A percentile compares a stretch with the other conserved stretches of the same genome.
Evolutionary conservation across 2,797 vertebrate species (phyloP).

Genomic region (Enteromius paludinosus): DNA sequence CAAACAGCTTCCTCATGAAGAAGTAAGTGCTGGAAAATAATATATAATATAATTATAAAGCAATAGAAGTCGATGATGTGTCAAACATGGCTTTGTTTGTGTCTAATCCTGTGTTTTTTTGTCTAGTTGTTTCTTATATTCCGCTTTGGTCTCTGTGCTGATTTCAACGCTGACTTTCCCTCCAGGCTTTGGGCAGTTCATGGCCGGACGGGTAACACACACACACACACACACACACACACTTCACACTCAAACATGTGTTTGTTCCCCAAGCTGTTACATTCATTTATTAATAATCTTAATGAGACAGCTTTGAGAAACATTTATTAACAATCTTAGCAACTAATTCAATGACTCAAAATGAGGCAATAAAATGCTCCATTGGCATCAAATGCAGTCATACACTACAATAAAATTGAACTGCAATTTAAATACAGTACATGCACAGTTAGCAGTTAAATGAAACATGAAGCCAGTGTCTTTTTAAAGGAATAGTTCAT

Average conservation of each 20-base stretch:
- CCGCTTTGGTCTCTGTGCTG: constrained; percentile 90
- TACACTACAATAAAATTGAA: not conserved
- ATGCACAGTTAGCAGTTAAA: constrained; percentile 11
- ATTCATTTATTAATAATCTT: constrained; percentile 32
- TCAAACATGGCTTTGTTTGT: not conserved
- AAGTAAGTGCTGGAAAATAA: constrained; percentile 36
- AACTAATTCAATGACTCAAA: not conserved
- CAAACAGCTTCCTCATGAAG: constrained; percentile 47
- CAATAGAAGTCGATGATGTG: no score
- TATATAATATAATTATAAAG: no score
- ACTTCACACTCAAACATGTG: not conserved
- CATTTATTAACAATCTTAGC: constrained; percentile 33
- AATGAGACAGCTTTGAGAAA: constrained; percentile 47
- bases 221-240: not conserved
- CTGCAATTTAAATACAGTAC: not conserved
- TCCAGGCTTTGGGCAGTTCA: constrained; percentile 95
- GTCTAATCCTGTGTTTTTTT: not conserved
- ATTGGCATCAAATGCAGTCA: not conserved
- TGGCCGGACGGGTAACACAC: constrained; percentile 90
- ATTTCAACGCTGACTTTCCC: constrained; percentile 93
- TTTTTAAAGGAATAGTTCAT: not conserved
- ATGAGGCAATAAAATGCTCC: not conserved
- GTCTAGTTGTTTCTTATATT: constrained; percentile 87
- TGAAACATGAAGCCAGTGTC: not conserved
- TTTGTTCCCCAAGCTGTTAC: not conserved